Evolutionary conservation across 2,113 vertebrate genomes (phyloP).

Genomic region (Monopterus albus): DNA sequence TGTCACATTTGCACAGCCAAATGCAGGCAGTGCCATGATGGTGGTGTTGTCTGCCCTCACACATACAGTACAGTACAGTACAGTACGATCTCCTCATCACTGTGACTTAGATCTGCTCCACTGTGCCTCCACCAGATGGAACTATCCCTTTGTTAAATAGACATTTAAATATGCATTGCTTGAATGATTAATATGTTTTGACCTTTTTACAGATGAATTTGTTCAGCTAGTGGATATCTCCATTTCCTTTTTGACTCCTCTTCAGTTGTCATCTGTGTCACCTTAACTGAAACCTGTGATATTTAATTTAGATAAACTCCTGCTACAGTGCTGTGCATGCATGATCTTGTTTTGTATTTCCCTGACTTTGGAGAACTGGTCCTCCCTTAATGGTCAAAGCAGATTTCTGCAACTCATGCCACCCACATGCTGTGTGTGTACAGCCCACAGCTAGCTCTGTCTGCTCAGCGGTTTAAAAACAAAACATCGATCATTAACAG

Average conservation of each 20-base stretch:
- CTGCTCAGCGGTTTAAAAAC: conserved; percentile 63
- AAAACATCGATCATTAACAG: conserved; percentile 52
- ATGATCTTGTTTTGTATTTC: conserved; percentile 30
- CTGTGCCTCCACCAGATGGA: neutral
- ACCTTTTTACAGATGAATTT: neutral
- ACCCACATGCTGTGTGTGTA: conserved; percentile 57
- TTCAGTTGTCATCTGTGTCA: conserved; percentile 31
- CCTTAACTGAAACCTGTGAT: conserved; percentile 15
- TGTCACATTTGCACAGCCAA: conserved; percentile 16
- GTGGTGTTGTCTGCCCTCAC: neutral
- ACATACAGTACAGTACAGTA: neutral
- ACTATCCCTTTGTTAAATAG: neutral
- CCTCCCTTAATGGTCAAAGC: conserved; percentile 41
- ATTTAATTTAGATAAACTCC: conserved; percentile 38
- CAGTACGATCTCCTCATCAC: neutral
- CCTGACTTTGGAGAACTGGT: conserved; percentile 26
- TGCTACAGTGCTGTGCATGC: neutral
- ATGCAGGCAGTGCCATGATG: neutral
- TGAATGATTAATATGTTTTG: neutral
- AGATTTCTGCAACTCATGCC: conserved; percentile 56
- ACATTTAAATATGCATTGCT: neutral
- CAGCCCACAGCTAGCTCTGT: conserved; percentile 57
- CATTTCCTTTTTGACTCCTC: conserved; percentile 10
- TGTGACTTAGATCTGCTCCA: conserved; percentile 3
- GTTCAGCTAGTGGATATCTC: neutral